Evolutionary conservation across 2,888 invertebrate genomes (phyloP).

Genomic region (Agrilus mali): DNA sequence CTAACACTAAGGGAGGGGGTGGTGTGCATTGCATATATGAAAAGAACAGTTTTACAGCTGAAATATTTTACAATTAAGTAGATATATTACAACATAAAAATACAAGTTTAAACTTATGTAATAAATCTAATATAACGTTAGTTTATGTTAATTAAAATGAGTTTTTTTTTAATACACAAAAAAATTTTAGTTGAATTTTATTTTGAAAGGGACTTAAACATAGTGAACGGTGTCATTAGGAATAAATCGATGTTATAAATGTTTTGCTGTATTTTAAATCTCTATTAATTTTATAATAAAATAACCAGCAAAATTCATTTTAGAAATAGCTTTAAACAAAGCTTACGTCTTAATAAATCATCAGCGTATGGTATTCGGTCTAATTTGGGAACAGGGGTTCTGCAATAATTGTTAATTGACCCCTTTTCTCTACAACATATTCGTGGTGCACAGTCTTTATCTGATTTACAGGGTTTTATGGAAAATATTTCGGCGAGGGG

Average conservation of each 20-base stretch:
- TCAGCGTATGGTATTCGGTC: constrained; percentile 49
- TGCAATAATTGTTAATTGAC: constrained; percentile 52
- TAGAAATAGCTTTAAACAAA: not conserved
- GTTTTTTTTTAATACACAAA: no score
- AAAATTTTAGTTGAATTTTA: no score
- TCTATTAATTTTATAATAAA: no score
- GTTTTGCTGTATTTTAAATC: not conserved
- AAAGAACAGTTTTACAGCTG: constrained; percentile 32
- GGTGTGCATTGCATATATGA: constrained; percentile 64
- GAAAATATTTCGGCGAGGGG: constrained; percentile 59
- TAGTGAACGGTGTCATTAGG: no score
- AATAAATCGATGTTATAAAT: no score
- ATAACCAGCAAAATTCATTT: no score
- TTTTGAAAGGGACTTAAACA: no score
- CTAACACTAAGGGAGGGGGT: constrained; percentile 52
- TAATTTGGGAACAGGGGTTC: constrained; percentile 54
- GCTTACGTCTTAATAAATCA: constrained; percentile 50
- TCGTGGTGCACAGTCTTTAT: constrained; percentile 61
- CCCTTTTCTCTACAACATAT: constrained; percentile 58
- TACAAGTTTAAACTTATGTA: not conserved
- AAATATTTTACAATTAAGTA: constrained; percentile 7
- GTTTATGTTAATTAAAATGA: no score
- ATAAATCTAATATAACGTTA: no score
- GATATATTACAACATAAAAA: constrained; percentile 2
- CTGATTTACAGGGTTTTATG: constrained; percentile 52